Percentiles rank a stretch among this genome's conserved stretches.
These are phyloP conservation scores for Sesamia inferens DNA, from an alignment of 2,888 invertebrate genomes.

Conservation along the genomic window DNA sequence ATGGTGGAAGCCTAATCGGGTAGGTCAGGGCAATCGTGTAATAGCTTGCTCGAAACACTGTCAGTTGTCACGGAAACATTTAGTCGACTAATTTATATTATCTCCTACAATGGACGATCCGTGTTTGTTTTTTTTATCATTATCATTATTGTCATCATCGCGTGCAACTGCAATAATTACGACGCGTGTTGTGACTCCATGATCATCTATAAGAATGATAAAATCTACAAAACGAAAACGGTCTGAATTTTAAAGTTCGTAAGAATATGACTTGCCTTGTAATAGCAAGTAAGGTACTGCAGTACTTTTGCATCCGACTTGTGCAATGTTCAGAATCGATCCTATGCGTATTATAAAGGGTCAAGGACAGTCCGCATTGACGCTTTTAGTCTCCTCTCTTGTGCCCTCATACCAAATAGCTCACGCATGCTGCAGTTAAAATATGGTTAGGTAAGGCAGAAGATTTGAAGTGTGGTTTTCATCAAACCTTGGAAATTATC, in stretches of 20 bases:
- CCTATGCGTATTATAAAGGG: constrained; percentile 21
- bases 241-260: not conserved
- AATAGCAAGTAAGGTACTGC: not conserved
- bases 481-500: constrained; percentile 11
- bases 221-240: constrained; percentile 2
- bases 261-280: not conserved
- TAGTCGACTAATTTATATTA: not conserved
- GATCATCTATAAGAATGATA: constrained; percentile 8
- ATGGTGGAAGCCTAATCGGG: not conserved
- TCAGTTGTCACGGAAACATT: not conserved
- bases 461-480: not conserved
- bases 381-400: constrained; percentile 12
- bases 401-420: not conserved
- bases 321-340: constrained; percentile 36
- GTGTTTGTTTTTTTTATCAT: too few relatives aligned
- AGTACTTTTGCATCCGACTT: constrained; percentile 8
- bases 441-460: not conserved
- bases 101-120: not conserved
- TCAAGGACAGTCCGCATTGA: constrained; percentile 1
- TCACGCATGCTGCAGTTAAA: not conserved
- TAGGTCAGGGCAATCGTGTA: constrained; percentile 9
- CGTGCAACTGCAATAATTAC: constrained; percentile 1
- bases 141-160: constrained; percentile 16
- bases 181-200: not conserved
- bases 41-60: constrained; percentile 8